Base-by-base conservation (phyloP, 2,113 vertebrate species). In the Leiothrix lutea region DNA sequence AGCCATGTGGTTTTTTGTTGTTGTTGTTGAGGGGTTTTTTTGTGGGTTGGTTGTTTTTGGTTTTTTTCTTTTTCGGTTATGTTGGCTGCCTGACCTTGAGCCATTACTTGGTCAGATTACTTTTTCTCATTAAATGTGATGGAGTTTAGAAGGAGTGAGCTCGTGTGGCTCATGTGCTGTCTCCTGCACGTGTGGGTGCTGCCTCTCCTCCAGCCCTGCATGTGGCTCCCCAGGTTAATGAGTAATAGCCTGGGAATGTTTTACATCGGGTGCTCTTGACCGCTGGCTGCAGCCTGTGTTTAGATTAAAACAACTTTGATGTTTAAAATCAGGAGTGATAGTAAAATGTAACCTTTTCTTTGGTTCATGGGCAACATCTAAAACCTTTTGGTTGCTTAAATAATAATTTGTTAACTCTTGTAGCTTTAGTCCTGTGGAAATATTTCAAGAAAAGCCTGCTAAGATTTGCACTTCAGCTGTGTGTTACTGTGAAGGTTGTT, bases 151-250 rank as follows among this genome's bases (percentile, higher is more conserved):
- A 70, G 44, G 36, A n/a, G 35, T 1, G 3, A 5, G 9, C 23
- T 72, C 47, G 9, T 45, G 64, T 62, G 40, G 8, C 23, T 72
- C 47, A 11, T 45, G 64, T 62, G 40, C 25, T 7, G 14, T 54
- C 44, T 13, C 1, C 2, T 36, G 70, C 90, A 82, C 8, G 28
- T 86, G 86, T 65, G 58, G 4, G 6, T 48, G 23, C 64, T 90
- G 42, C 23, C 21, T 92, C 26, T 80, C 3, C 26, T 90, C 10
- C 60, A 80, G 64, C 44, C 48, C 44, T 61, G 54, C 13, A 1
- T 80, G 88, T 86, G 85, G 86, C 80, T 96, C 42, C 47, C n/a
- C 85, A 75, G 67, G 86, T 96, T 98, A 97, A 98, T 97, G 85
- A 97, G 87, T 97, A 92, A 95, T 62, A 67, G 64, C 61, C 56